Evolutionary conservation across 1,140 invertebrate species (phyloP).

Genomic region (Cotesia glomerata): DNA sequence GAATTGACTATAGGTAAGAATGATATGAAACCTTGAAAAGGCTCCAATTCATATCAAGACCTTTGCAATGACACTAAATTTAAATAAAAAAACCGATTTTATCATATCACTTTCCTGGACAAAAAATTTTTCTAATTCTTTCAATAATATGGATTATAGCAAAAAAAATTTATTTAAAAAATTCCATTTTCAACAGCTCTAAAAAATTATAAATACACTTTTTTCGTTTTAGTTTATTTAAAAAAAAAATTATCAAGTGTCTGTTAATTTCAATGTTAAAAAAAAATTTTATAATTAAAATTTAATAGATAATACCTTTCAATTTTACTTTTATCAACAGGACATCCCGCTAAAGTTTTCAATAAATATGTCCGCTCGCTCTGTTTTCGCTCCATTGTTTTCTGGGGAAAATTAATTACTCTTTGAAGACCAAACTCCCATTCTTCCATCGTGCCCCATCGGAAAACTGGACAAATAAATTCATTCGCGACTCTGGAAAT

Average conservation of each 20-base stretch:
- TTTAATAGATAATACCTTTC: conserved; percentile 54
- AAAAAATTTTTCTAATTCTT: no score
- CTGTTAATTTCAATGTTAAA: no score
- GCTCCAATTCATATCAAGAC: no score
- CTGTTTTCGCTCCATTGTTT: conserved; percentile 64
- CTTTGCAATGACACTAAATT: no score
- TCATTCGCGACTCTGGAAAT: conserved; percentile 71
- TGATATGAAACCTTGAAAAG: no score
- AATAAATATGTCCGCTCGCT: conserved; percentile 77
- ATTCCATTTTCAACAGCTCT: background rate
- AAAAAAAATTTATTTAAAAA: background rate
- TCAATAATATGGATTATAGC: background rate
- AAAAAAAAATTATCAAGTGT: no score
- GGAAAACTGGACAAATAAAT: conserved; percentile 78
- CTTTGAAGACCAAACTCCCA: conserved; percentile 80
- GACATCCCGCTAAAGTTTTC: conserved; percentile 78
- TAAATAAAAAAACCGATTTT: no score
- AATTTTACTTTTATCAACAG: conserved; percentile 71
- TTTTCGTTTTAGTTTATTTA: no score
- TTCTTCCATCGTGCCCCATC: conserved; percentile 76
- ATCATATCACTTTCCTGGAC: no score
- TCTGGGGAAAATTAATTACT: conserved; percentile 72
- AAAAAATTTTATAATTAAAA: background rate
- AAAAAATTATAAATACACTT: no score
- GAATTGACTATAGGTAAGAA: no score